Conservation (phyloP, 2,113 vertebrate species). For the Phalacrocorax aristotelis region DNA sequence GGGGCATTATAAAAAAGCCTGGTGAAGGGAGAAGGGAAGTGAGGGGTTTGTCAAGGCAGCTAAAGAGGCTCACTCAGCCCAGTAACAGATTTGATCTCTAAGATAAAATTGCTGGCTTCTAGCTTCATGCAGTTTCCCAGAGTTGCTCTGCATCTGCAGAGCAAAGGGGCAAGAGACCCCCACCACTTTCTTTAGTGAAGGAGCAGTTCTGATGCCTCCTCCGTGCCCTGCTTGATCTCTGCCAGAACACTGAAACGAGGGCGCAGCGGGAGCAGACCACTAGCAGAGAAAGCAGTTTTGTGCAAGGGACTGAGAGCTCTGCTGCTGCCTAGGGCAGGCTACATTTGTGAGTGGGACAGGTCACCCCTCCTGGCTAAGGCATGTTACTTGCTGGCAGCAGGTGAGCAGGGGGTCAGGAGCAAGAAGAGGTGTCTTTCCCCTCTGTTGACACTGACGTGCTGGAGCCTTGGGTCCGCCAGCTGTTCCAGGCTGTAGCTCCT, state of each 20-base stretch:
- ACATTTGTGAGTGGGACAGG: neutral
- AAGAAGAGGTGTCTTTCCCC: neutral
- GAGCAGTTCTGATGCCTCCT: neutral
- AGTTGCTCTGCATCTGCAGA: neutral
- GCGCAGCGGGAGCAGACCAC: neutral
- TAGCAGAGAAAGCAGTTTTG: neutral
- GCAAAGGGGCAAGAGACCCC: neutral
- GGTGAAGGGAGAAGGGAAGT: neutral
- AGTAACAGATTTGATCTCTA: neutral
- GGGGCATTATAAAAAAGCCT: neutral
- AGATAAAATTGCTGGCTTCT: neutral
- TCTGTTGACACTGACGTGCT: neutral
- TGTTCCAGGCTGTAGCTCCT: neutral
- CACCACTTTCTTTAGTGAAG: neutral
- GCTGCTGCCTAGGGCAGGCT: neutral
- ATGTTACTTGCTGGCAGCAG: neutral
- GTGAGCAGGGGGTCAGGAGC: neutral
- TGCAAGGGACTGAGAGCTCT: neutral
- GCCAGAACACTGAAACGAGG: neutral
- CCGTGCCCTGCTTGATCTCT: neutral
- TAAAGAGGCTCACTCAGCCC: neutral
- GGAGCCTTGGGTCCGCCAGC: neutral
- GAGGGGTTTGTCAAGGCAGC: neutral
- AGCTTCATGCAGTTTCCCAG: neutral
- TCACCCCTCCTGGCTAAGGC: neutral